Conservation (phyloP, 2,888 invertebrate genomes). For the Leptopilina drosophilae region DNA sequence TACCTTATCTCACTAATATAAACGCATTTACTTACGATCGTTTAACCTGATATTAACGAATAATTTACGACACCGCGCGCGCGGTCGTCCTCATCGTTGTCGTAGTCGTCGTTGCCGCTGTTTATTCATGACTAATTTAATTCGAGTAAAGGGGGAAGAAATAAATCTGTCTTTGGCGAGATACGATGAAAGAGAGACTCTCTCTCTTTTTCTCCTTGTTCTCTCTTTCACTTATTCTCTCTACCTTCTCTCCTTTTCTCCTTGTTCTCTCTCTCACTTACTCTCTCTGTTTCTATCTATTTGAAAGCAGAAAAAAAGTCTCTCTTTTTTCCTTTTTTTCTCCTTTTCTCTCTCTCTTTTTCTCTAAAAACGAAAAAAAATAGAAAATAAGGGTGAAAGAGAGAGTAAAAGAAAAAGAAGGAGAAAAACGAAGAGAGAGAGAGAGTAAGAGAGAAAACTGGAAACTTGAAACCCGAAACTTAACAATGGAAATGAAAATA, state of each 20-base stretch:
- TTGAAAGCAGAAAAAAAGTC: too few relatives aligned
- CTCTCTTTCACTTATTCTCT: too few relatives aligned
- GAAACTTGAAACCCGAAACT: conserved; percentile 29
- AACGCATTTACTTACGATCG: conserved; percentile 16
- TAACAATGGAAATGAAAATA: conserved; percentile 40
- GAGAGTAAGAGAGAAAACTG: conserved; percentile 19
- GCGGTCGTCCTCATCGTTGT: not conserved
- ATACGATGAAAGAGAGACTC: conserved; percentile 30
- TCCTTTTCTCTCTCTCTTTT: too few relatives aligned
- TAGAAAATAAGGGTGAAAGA: too few relatives aligned
- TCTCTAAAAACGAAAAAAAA: too few relatives aligned
- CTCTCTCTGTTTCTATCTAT: too few relatives aligned
- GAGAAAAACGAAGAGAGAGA: too few relatives aligned
- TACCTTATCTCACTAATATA: conserved; percentile 10
- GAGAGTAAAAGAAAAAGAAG: too few relatives aligned
- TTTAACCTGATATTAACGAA: conserved; percentile 36
- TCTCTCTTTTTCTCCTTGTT: too few relatives aligned
- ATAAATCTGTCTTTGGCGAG: conserved; percentile 37
- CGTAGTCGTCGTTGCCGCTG: not conserved
- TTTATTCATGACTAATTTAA: conserved; percentile 40
- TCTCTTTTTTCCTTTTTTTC: too few relatives aligned
- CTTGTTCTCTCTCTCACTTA: too few relatives aligned
- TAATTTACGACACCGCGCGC: conserved; percentile 15
- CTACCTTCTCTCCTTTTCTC: too few relatives aligned
- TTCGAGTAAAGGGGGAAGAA: conserved; percentile 16